Conservation (phyloP, 2,797 vertebrate species). For the Synaphobranchus kaupii region DNA sequence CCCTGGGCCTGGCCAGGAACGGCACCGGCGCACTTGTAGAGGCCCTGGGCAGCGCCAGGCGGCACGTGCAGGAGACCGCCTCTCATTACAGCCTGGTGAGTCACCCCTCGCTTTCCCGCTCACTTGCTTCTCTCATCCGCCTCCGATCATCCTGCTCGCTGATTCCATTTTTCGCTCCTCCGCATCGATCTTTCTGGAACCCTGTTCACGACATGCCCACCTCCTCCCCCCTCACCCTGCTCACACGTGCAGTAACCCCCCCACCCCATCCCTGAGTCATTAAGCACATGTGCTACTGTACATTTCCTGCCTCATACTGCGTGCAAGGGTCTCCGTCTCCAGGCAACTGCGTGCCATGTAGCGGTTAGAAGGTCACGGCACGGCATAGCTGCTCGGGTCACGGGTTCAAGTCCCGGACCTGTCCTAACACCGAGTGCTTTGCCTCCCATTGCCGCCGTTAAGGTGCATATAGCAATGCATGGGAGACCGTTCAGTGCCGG, state of each 20-base stretch:
- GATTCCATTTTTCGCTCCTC: slow-evolving; percentile 59
- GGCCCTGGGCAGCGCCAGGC: slow-evolving; percentile 57
- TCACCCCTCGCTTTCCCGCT: slow-evolving; percentile 42
- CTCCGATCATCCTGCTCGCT: slow-evolving; percentile 15
- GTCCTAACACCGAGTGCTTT: neutral
- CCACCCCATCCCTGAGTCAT: neutral
- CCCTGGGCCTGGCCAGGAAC: slow-evolving; percentile 54
- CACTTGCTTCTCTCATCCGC: neutral
- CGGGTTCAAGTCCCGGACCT: neutral
- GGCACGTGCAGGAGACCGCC: slow-evolving; percentile 62
- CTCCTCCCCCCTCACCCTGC: slow-evolving; percentile 17
- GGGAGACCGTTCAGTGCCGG: neutral
- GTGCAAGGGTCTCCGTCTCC: neutral
- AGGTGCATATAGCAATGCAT: neutral
- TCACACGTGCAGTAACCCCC: slow-evolving; percentile 3
- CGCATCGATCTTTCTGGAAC: slow-evolving; percentile 50
- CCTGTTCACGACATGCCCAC: slow-evolving; percentile 40
- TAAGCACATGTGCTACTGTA: neutral
- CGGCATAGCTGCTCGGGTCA: neutral
- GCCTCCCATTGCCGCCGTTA: neutral
- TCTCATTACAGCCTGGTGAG: slow-evolving; percentile 70
- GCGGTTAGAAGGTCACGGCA: neutral
- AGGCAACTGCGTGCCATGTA: neutral
- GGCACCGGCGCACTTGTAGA: slow-evolving; percentile 61
- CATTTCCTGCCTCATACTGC: neutral